Percentiles rank a stretch among this genome's conserved stretches.
phyloP scores from a whole-genome alignment of 37 sponge, comb jelly and placozoan species.

The Agelas oroides region DNA sequence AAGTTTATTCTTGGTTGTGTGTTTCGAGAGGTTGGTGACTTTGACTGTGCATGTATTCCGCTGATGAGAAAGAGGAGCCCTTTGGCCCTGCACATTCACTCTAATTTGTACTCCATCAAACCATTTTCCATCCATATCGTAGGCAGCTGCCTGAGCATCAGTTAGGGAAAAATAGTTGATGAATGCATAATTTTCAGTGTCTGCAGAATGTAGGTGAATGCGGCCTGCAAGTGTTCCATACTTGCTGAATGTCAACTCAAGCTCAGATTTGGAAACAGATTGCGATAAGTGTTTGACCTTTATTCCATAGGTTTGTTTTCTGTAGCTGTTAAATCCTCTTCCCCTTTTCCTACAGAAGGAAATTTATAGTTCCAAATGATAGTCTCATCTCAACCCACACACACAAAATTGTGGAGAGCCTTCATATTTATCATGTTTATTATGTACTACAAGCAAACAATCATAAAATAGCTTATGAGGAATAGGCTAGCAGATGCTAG shows the following conservation, averaged over 20 bases:
- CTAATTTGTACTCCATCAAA: not conserved
- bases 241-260: not conserved
- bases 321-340: too few relatives aligned
- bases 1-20: not conserved
- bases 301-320: not conserved
- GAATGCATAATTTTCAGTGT: slow-evolving; percentile 4
- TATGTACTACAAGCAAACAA: too few relatives aligned
- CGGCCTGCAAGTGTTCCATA: not conserved
- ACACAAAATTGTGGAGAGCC: too few relatives aligned
- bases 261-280: not conserved
- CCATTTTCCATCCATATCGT: not conserved
- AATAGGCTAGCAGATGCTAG: too few relatives aligned
- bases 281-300: slow-evolving; percentile 18
- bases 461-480: too few relatives aligned
- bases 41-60: slow-evolving; percentile 33
- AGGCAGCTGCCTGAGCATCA: not conserved
- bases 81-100: not conserved
- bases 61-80: not conserved
- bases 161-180: not conserved
- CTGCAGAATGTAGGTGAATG: not conserved
- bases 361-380: too few relatives aligned
- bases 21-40: slow-evolving; percentile 10
- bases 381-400: too few relatives aligned
- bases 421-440: too few relatives aligned
- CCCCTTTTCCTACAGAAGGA: too few relatives aligned